Evolutionary conservation across 2,797 vertebrate genomes (phyloP).

Genomic region (Tokudaia muenninki): DNA sequence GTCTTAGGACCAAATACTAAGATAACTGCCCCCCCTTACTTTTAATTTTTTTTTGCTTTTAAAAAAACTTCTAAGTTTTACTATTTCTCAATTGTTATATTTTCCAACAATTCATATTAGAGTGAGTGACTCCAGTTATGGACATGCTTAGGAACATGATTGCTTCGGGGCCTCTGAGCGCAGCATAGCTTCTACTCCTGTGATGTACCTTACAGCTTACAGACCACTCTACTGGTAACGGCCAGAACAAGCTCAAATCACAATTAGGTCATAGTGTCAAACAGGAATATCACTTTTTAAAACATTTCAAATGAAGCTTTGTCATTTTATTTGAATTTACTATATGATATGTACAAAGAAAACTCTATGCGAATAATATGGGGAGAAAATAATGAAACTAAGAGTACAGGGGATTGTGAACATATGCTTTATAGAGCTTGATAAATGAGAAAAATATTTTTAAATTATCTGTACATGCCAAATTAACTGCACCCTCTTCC

Average conservation of each 20-base stretch:
- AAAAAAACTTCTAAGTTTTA: not conserved
- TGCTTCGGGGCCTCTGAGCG: not conserved
- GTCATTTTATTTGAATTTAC: conserved; percentile 19
- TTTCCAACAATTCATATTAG: not conserved
- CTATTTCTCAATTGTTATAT: not conserved
- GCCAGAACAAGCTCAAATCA: not conserved
- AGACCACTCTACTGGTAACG: not conserved
- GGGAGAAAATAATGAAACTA: not conserved
- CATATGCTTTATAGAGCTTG: not conserved
- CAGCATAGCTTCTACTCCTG: not conserved
- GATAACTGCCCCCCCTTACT: not conserved
- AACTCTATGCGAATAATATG: conserved; percentile 3
- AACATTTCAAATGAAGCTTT: conserved; percentile 22
- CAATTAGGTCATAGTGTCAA: not conserved
- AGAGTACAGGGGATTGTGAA: not conserved
- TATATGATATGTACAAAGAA: not conserved
- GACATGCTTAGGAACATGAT: not conserved
- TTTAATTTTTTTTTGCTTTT: not conserved
- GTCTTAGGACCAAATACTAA: not conserved
- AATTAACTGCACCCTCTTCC: not conserved
- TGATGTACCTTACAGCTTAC: not conserved
- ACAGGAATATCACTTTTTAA: not conserved
- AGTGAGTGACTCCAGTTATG: not conserved
- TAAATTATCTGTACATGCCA: conserved; percentile 15
- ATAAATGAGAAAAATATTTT: conserved; percentile 53